phyloP scores from a whole-genome alignment of 2,888 invertebrate species.

The Lycocerus yunnanus region DNA sequence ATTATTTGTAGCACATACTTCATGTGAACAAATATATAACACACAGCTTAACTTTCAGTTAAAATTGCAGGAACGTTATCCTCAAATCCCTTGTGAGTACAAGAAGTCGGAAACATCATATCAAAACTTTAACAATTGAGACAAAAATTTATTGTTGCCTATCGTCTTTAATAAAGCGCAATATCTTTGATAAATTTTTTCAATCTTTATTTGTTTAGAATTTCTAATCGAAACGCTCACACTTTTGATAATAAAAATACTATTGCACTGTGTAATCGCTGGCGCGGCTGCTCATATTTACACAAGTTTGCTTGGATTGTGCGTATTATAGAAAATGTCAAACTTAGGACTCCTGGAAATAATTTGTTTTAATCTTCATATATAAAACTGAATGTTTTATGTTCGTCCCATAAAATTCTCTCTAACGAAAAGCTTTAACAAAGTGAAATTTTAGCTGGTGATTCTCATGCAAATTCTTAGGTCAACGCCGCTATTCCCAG shows the following conservation, averaged over 20 bases:
- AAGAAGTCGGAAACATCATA: neutral
- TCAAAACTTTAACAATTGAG: neutral
- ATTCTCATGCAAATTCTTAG: no score
- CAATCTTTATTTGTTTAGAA: neutral
- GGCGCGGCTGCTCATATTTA: no score
- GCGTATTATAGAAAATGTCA: no score
- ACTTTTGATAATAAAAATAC: neutral
- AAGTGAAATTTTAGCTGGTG: no score
- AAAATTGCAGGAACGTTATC: neutral
- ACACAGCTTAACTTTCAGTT: neutral
- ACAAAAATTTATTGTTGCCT: neutral
- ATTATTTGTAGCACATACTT: neutral
- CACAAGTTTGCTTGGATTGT: no score
- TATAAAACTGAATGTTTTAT: no score
- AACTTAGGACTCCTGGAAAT: no score
- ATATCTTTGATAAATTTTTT: neutral
- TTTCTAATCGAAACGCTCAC: neutral
- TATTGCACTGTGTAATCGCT: no score
- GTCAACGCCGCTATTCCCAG: no score
- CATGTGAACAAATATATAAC: neutral
- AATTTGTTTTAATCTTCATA: no score
- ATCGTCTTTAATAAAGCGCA: neutral
- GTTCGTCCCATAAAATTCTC: no score
- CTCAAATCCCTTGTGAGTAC: neutral
- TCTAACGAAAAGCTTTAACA: no score